Conservation (phyloP, 2,888 invertebrate species). For the Ormyrus rosae region DNA sequence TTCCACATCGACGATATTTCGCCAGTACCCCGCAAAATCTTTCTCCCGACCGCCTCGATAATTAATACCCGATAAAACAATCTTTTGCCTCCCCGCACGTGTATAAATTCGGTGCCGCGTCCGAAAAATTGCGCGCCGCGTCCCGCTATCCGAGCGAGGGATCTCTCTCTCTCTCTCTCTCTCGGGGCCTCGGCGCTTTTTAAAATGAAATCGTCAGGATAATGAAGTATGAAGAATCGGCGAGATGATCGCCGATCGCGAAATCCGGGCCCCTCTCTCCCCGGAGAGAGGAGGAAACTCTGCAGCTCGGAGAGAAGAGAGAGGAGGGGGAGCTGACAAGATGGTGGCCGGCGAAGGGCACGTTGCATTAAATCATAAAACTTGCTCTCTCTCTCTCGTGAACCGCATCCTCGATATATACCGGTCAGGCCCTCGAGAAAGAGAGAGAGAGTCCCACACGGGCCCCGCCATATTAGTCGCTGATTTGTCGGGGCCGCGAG, state of each 20-base stretch:
- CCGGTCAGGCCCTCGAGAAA: not conserved
- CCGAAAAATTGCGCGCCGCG: slow-evolving; percentile 23
- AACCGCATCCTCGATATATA: slow-evolving; percentile 54
- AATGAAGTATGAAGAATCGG: slow-evolving; percentile 45
- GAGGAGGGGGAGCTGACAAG: slow-evolving; percentile 30
- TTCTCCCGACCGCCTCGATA: slow-evolving; percentile 16
- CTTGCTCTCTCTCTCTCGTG: slow-evolving; percentile 50
- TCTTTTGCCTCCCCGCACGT: not conserved
- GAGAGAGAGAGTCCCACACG: no score
- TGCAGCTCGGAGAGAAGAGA: not conserved
- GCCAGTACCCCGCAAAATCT: not conserved
- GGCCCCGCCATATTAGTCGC: no score
- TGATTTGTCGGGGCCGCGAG: no score
- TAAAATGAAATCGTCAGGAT: slow-evolving; percentile 50
- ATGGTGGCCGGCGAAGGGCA: slow-evolving; percentile 39
- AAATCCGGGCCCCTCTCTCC: not conserved
- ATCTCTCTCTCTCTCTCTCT: not conserved
- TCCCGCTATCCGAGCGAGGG: not conserved
- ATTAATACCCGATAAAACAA: slow-evolving; percentile 44
- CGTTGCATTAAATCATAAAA: slow-evolving; percentile 62
- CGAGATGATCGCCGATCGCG: not conserved
- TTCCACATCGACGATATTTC: no score
- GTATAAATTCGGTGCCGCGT: no score
- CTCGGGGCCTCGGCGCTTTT: not conserved
- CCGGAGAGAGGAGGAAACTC: not conserved